Base-by-base conservation (phyloP, 1,140 invertebrate species). In the Pachyrhynchus sulphureomaculatus region DNA sequence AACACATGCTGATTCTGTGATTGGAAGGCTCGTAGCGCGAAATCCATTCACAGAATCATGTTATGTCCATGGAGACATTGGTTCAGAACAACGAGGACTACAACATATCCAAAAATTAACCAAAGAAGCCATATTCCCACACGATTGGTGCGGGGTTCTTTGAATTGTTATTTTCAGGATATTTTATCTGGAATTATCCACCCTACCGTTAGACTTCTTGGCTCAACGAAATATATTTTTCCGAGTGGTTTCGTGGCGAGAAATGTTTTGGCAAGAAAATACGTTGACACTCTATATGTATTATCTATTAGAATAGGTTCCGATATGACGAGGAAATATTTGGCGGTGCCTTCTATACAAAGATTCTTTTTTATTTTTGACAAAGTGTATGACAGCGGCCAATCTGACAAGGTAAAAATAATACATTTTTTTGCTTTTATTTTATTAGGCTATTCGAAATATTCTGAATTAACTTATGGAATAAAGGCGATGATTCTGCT, bases 361-460 rank as follows among this genome's bases (percentile, higher is more conserved):
- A 82, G 86, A 41, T 94, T 95, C 73, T 95, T 96, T 75, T 75
- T 89, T n/a, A 85, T 88, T 6, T 96, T 96, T 74, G 89, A 92
- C 72, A 91, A 90, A 78, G 87, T 61, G 4, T 21, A 24, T 34
- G 45, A 4, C 3, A 61, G 34, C 20, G 13, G 26, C 9, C 26
- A 29, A 6, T 10, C 6, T 29, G 39, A 61, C 5, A 52, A 45
- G 29, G 58, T 61, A 47, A 54, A 37, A 8, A 5, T 5, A 21
- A 44, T 39, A 5, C 5, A n/a, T 32, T 6, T 32, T 6, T 12
- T 32, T 6, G 12, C 29, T 12, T 32, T 32, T 37, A n/a, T 37
- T 37, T 9, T n/a, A n/a, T 4, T 37, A 37, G 3, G 4, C 15
- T 37, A n/a, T 37, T 37, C 3, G n/a, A n/a, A n/a, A n/a, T n/a